Evolutionary conservation across 2,797 vertebrate genomes (phyloP), one percentile per base, ranked within the genome.

Genomic region (Chloroceryle inda): DNA sequence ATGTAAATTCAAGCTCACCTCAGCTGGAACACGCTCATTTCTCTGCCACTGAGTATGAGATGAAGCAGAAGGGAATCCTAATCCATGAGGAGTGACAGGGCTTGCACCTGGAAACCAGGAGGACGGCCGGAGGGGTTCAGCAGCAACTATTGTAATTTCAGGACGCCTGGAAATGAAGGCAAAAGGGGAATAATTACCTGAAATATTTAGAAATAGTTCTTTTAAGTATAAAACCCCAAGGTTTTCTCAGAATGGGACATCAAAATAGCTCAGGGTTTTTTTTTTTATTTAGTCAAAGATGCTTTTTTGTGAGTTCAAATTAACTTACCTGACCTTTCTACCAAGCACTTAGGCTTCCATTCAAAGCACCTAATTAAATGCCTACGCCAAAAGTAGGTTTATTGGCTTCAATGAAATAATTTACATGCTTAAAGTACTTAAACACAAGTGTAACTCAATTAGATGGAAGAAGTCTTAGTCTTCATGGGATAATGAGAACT

Each of bases 141-240:
- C 99, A 50, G 99, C 98, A 96, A 99, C 97, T 69, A 99, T 98
- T 72, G 99, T 99, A 97, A 99, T 99, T 98, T 99, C 99, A 42
- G 99, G 99, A 64, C 98, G 98, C 89, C 99, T 99, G 80, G 12
- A 92, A 82, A 78, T 5, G 11, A 86, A 94, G 61, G 26, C 37
- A 86, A 82, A 72, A 72, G 17, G 27, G 33, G 9, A 95, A 58
- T 53, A 59, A 85, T 64, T 66, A 82, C 38, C 31, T 58, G 77
- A 86, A 91, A 61, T 5, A 66, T 53, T 63, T 84, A 0, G 16
- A 87, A 92, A 72, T 29, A 50, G 7, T 21, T 67, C 3, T 52
- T 88, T 63, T 74, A 79, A 55, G 26, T 72, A 18, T 9, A 88
- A 67, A 42, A 56, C 1, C 13, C 13, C 11, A 73, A 42, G 17